phyloP scores from a whole-genome alignment of 2,888 invertebrate genomes.

The Athalia cordata region DNA sequence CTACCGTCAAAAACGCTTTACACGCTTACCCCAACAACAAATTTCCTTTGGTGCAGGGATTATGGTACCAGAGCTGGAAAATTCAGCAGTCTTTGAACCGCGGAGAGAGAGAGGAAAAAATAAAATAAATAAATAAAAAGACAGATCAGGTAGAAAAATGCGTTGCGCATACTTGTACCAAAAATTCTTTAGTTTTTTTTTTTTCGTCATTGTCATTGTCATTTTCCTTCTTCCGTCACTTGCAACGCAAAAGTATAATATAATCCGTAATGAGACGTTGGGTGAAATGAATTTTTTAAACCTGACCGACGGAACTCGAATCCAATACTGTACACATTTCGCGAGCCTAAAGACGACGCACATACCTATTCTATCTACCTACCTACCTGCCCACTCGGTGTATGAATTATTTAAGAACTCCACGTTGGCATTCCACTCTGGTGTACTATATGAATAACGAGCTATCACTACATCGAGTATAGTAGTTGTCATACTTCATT shows the following conservation, averaged over 20 bases:
- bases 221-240: too few relatives aligned
- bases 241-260: too few relatives aligned
- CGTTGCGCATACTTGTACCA: not conserved
- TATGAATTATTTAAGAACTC: conserved; percentile 6
- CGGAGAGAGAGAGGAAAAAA: too few relatives aligned
- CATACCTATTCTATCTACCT: not conserved
- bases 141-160: conserved; percentile 8
- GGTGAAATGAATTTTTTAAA: not conserved
- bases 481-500: conserved; percentile 20
- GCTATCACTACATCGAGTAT: conserved; percentile 14
- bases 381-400: not conserved
- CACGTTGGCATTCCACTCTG: conserved; percentile 17
- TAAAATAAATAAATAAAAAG: too few relatives aligned
- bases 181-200: too few relatives aligned
- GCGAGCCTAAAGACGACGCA: too few relatives aligned
- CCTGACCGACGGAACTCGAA: not conserved
- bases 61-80: not conserved
- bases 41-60: conserved; percentile 12
- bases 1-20: conserved; percentile 35
- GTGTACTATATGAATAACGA: conserved; percentile 5
- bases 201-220: too few relatives aligned
- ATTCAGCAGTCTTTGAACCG: too few relatives aligned
- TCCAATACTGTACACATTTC: not conserved
- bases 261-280: too few relatives aligned
- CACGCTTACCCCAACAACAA: not conserved